Base-by-base conservation (phyloP, 2,888 invertebrate species). In the Netelia virgata region DNA sequence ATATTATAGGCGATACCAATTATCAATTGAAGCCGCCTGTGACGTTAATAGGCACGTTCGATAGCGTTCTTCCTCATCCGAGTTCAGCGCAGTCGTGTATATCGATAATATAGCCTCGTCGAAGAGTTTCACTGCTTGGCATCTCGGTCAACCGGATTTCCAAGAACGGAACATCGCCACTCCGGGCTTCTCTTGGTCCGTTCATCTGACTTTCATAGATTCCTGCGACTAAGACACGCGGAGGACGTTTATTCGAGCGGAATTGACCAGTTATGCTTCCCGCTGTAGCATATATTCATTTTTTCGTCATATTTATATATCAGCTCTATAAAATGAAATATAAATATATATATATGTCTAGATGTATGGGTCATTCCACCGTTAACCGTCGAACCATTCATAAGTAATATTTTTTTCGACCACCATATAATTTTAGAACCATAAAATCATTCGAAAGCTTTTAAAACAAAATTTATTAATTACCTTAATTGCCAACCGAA, bases 101-200 rank as follows among this genome's bases (percentile, higher is more conserved):
- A 70, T 75, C 70, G 68, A 68, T 63, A 36, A 79, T 74, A 68
- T 64, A 63, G 73, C 57, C 47, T 50, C 83, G 61, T 72, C 66
- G 83, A 83, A 64, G 80, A 83, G 83, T 83, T 83, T 83, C 83
- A 83, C 83, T 83, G 80, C 70, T 66, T 75, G 83, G 83, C 83
- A 83, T 83, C 83, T 83, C 83, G 83, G 83, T 79, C 83, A 83
- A 83, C 83, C 79, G 83, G 83, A 83, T 83, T 80, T 76, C 80
- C 83, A 70, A 75, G 78, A 83, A 83, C 80, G 83, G 83, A 83
- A 80, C 80, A 75, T 69, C 59, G 75, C 64, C 55, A 36, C 55
- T 16, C 64, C 77, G 79, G 66, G 41, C 70, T 10, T 57, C 57
- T 16, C 18, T 77, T 47, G 53, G 70, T 83, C 75, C 72, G 79